A percentile compares a stretch with the other conserved stretches of the same genome.
Conservation (phyloP, 2,888 invertebrate genomes). For the Boloria selene region DNA sequence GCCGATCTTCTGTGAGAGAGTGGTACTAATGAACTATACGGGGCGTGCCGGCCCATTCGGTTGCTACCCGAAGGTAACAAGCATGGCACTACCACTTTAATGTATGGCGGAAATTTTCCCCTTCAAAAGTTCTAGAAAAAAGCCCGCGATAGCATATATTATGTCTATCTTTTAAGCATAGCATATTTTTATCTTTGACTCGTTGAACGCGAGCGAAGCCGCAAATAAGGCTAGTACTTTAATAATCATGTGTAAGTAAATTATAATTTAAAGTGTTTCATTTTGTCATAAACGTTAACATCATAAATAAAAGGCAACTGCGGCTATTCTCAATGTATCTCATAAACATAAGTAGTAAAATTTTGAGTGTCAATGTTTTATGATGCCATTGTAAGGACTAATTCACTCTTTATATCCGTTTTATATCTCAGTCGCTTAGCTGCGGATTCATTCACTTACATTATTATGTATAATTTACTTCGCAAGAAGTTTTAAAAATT, state of each 20-base stretch:
- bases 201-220: too few species aligned
- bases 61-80: too few species aligned
- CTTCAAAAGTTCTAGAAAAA: too few species aligned
- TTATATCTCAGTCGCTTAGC: slow-evolving; percentile 17
- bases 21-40: too few species aligned
- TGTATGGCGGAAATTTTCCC: too few species aligned
- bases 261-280: slow-evolving; percentile 10
- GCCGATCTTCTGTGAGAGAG: too few species aligned
- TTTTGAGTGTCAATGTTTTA: slow-evolving; percentile 30
- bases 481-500: neutral
- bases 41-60: too few species aligned
- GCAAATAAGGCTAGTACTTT: too few species aligned
- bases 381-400: slow-evolving; percentile 28
- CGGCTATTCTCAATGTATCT: slow-evolving; percentile 18
- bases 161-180: too few species aligned
- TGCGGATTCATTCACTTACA: slow-evolving; percentile 14
- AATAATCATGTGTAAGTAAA: neutral
- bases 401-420: slow-evolving; percentile 27
- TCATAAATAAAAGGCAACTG: slow-evolving; percentile 21
- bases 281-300: neutral
- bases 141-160: too few species aligned
- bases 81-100: too few species aligned
- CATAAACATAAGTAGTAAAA: slow-evolving; percentile 17
- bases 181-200: too few species aligned
- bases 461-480: neutral